Base-by-base conservation (phyloP, 2,797 vertebrate genomes). In the Pipistrellus pipistrellus region DNA sequence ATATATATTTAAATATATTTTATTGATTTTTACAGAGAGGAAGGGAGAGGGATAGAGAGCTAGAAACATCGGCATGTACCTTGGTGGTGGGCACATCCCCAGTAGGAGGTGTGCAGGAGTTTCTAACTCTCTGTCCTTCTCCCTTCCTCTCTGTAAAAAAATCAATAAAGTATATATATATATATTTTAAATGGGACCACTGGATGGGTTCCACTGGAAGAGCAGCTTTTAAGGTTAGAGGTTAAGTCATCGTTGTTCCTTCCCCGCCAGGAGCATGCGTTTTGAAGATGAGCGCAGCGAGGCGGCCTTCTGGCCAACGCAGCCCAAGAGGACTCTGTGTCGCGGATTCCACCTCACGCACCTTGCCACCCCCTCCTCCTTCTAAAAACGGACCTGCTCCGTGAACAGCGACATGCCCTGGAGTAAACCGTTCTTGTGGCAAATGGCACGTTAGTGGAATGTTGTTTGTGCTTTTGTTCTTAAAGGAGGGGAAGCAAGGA, bases 241-340 rank as follows among this genome's bases (percentile, higher is more conserved):
- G 86, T 91, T 92, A 91, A 91, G 32, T 82, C 94, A 88, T 78
- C 25, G 71, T 93, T 91, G 44, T 93, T 88, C 92, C 96, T 95
- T 93, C 38, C 48, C 53, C 41, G 94, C 86, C 84, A 97, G 97
- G 48, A 68, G 41, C 0, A 89, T 5, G 83, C 64, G 48, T 77
- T 96, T 81, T 97, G 96, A 97, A 96, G 91, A 93, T 92, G 48
- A 92, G 95, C 48, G 90, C 53, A n/a, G 69, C 55, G 62, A 30
- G 17, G 82, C 0, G 0, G 85, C 75, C 64, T 0, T 82, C 53
- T 41, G 72, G 75, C 91, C 53, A 93, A 76, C 64, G 64, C 88
- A 94, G 88, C 72, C 6, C 9, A 41, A 82, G 86, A 95, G 51
- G 72, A 66, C 38, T 89, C 69, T 91, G 92, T 51, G 18, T 35